Conservation (phyloP, 2,888 invertebrate species). For the Hanleya hanleyi region DNA sequence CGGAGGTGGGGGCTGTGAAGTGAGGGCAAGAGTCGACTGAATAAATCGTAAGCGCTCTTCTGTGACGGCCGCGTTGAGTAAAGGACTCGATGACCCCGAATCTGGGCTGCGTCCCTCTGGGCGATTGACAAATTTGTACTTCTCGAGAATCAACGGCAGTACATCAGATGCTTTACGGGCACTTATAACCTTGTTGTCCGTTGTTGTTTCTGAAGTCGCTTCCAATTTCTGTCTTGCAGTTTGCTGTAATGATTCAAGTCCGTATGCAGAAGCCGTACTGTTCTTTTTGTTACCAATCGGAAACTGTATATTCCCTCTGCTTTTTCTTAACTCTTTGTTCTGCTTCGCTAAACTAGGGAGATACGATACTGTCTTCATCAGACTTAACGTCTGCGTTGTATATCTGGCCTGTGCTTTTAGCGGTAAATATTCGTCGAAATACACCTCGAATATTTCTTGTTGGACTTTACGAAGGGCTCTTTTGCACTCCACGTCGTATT, state of each 20-base stretch:
- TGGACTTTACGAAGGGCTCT: background rate
- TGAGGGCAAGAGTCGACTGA: background rate
- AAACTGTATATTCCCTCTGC: background rate
- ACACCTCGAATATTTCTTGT: constrained; percentile 14
- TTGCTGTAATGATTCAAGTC: no score
- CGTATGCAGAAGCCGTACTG: background rate
- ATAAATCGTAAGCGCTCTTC: background rate
- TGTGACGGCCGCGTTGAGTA: background rate
- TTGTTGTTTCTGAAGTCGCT: background rate
- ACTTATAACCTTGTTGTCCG: background rate
- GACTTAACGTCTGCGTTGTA: background rate
- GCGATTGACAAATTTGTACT: background rate
- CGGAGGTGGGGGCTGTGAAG: background rate
- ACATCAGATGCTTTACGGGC: no score
- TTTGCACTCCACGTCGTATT: constrained; percentile 3
- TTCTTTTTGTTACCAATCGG: background rate
- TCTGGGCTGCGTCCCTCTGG: background rate
- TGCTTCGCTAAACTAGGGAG: no score
- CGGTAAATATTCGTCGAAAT: constrained; percentile 19
- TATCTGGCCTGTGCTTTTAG: background rate
- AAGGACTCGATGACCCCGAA: background rate
- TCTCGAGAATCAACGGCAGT: background rate
- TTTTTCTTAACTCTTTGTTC: background rate
- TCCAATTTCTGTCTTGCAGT: background rate
- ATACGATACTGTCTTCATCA: background rate